Base-by-base conservation (phyloP, 2,113 vertebrate species). In the Eudyptes chrysolophus region DNA sequence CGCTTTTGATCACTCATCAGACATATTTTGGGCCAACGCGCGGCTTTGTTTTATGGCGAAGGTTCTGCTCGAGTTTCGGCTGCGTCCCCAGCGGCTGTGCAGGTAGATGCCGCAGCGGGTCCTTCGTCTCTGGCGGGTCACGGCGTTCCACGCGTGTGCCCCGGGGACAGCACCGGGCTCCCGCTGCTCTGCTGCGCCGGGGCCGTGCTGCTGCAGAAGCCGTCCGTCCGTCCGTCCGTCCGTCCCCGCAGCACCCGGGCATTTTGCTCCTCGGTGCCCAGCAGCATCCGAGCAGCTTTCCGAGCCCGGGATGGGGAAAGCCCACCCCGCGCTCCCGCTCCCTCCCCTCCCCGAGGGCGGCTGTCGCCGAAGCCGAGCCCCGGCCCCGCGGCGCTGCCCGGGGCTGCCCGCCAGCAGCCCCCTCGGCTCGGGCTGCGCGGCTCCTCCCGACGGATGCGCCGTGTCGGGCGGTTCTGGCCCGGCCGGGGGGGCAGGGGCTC, bases 1-100 rank as follows among this genome's bases (percentile, higher is more conserved):
- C 7, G 10, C 60, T 20, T 26, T 11, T 9, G 20, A 7, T 6
- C 42, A 1, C 27, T 27, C 10, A 1, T 1, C n/a, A 2, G 34
- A 3, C 5, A 2, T 9, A 6, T 26, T 29, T 22, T 4, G 55
- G 38, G 48, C 57, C 25, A 52, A 72, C 1, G 4, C 1, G 48
- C 2, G 34, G 26, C 40, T 64, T 52, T 16, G 4, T 11, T 44
- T n/a, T 3, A 5, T 0, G 36, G 27, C 1, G 29, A 49, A 5
- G n/a, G 71, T 15, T 29, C 62, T 18, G 61, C 71, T 19, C 1
- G 5, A 10, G 61, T 11, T 13, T 2, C 5, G 38, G 25, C 58
- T 4, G 16, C 2, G 2, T 16, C n/a, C 46, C 36, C 55, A 2
- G 52, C 16, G 40, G 20, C 40, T 6, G 40, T 4, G 49, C 10